Percentiles rank a stretch among this genome's conserved stretches.
Evolutionary conservation across 2,888 invertebrate genomes (phyloP).

Genomic region (Coremacera marginata): DNA sequence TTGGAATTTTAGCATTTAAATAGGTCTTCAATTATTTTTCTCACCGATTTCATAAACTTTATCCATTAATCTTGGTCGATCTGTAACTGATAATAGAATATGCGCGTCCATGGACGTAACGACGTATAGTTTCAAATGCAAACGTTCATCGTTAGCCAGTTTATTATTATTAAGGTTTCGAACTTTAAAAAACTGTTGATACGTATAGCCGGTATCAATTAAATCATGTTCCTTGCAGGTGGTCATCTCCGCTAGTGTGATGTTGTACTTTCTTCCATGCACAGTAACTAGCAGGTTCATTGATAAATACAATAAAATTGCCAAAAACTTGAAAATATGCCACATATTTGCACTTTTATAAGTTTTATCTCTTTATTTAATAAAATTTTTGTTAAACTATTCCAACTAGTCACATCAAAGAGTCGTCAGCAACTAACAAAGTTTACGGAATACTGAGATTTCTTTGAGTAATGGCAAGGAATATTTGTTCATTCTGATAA

Average conservation of each 20-base stretch:
- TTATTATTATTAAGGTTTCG: constrained; percentile 60
- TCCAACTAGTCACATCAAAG: too few relatives aligned
- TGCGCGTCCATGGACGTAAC: constrained; percentile 78
- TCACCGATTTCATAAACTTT: constrained; percentile 78
- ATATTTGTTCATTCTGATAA: too few relatives aligned
- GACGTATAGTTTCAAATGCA: constrained; percentile 78
- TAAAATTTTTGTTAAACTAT: too few relatives aligned
- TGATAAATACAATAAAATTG: not conserved
- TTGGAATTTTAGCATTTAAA: not conserved
- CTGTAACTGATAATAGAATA: constrained; percentile 74
- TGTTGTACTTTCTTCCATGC: constrained; percentile 56
- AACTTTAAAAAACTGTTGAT: constrained; percentile 73
- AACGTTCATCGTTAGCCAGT: constrained; percentile 56
- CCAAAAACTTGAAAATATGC: not conserved
- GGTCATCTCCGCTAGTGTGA: constrained; percentile 59
- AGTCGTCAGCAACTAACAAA: too few relatives aligned
- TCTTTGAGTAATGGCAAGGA: too few relatives aligned
- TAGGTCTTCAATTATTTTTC: not conserved
- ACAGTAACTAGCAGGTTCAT: not conserved
- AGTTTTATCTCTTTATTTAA: not conserved
- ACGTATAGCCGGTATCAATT: constrained; percentile 71
- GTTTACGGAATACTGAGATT: too few relatives aligned
- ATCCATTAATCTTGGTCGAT: constrained; percentile 69
- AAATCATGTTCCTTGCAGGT: constrained; percentile 73
- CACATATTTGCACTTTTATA: not conserved